Evolutionary conservation across 2,797 vertebrate species (phyloP).

Genomic region (Tauraco hartlaubi): DNA sequence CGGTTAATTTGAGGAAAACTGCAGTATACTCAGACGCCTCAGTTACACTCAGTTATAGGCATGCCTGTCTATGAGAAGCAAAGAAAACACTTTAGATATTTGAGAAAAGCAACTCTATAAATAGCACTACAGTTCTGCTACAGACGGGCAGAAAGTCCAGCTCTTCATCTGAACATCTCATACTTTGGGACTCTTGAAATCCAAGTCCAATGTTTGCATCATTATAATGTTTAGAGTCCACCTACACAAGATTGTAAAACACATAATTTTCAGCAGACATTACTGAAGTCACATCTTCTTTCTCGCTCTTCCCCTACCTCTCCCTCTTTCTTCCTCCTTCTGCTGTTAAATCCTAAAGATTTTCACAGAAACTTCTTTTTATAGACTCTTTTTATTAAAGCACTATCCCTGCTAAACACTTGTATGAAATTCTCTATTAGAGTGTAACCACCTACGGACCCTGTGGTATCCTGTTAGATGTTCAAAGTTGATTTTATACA

Average conservation of each 20-base stretch:
- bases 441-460: constrained; percentile 51
- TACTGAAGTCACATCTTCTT: constrained; percentile 33
- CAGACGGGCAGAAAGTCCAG: constrained; percentile 57
- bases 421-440: constrained; percentile 43
- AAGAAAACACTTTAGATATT: constrained; percentile 12
- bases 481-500: constrained; percentile 35
- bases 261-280: constrained; percentile 6
- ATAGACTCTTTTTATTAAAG: constrained; percentile 59
- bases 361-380: constrained; percentile 47
- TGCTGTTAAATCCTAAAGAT: constrained; percentile 28
- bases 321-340: background rate
- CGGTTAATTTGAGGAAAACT: background rate
- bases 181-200: constrained; percentile 40
- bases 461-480: constrained; percentile 46
- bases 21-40: constrained; percentile 2
- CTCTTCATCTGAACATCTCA: constrained; percentile 43
- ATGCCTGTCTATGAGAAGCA: background rate
- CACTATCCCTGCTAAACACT: background rate
- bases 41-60: background rate
- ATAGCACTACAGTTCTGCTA: constrained; percentile 23
- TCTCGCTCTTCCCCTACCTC: background rate
- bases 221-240: constrained; percentile 62
- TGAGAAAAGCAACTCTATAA: constrained; percentile 44
- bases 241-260: constrained; percentile 65
- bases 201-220: constrained; percentile 42